Evolutionary conservation across 1,140 invertebrate genomes (phyloP).

Genomic region (Asobara japonica): DNA sequence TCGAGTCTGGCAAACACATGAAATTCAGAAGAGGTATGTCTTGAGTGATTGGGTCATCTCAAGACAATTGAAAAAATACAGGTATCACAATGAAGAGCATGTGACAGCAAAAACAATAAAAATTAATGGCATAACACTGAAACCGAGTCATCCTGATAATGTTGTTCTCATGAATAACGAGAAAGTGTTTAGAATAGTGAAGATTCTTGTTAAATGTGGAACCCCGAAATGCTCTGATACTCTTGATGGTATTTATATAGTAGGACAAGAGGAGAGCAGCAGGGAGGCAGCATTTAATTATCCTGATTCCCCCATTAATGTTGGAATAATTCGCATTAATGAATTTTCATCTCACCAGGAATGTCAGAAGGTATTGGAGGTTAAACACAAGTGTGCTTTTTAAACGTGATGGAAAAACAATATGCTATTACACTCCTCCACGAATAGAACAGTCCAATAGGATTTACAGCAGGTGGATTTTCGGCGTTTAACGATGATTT

Average conservation of each 20-base stretch:
- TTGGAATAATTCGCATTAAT: background rate
- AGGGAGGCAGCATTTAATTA: conserved; percentile 1
- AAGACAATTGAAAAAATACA: background rate
- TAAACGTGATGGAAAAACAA: background rate
- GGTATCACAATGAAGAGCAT: background rate
- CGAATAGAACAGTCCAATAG: background rate
- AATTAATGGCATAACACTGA: conserved; percentile 5
- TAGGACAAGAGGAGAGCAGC: conserved; percentile 15
- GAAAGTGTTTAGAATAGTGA: conserved; percentile 21
- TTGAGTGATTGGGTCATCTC: background rate
- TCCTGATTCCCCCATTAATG: conserved; percentile 18
- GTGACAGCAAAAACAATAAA: background rate
- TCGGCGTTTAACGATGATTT: background rate
- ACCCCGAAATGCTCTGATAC: background rate
- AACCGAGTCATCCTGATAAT: conserved; percentile 21
- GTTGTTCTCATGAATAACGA: conserved; percentile 15
- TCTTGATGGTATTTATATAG: conserved; percentile 7
- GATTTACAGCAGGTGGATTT: background rate
- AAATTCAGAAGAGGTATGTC: background rate
- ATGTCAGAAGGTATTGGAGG: background rate
- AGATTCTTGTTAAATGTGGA: conserved; percentile 9
- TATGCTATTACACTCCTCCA: background rate
- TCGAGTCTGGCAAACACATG: conserved; percentile 9
- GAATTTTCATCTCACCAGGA: background rate
- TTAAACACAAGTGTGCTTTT: conserved; percentile 16